These are phyloP conservation scores for Stenolophus ochropezus DNA, from an alignment of 2,888 invertebrate genomes.

Conservation along the genomic window DNA sequence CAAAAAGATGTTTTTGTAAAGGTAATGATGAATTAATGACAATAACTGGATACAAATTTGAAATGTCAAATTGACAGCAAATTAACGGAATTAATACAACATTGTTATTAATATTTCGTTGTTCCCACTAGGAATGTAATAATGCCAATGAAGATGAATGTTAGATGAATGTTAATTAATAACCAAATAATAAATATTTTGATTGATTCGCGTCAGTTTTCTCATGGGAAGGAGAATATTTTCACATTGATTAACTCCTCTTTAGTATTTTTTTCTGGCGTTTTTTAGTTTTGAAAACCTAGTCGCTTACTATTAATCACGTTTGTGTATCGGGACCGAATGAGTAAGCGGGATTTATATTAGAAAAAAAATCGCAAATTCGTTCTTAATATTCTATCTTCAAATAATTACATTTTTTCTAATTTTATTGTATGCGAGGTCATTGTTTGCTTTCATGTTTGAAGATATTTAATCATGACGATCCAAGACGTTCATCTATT, in stretches of 20 bases:
- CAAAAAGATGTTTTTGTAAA: too few species aligned
- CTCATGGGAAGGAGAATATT: background rate
- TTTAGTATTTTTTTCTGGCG: conserved; percentile 4
- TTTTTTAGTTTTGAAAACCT: conserved; percentile 12
- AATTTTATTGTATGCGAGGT: conserved; percentile 49
- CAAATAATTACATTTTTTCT: conserved; percentile 56
- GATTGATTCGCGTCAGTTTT: too few species aligned
- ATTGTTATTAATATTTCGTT: too few species aligned
- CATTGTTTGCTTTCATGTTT: conserved; percentile 51
- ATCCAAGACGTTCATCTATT: background rate
- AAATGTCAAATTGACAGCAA: too few species aligned
- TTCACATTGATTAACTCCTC: conserved; percentile 13
- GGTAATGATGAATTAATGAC: too few species aligned
- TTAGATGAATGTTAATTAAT: too few species aligned
- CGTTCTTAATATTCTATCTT: conserved; percentile 43
- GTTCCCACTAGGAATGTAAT: too few species aligned
- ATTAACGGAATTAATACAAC: too few species aligned
- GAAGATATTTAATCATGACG: conserved; percentile 36
- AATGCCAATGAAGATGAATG: too few species aligned
- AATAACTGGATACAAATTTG: too few species aligned
- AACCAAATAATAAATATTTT: too few species aligned
- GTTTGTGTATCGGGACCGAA: conserved; percentile 44
- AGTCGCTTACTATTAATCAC: conserved; percentile 52
- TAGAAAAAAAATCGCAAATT: conserved; percentile 55
- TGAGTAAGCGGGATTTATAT: conserved; percentile 37